These are phyloP conservation scores for Formica aserva DNA, from an alignment of 2,888 invertebrate species.

Conservation along the genomic window DNA sequence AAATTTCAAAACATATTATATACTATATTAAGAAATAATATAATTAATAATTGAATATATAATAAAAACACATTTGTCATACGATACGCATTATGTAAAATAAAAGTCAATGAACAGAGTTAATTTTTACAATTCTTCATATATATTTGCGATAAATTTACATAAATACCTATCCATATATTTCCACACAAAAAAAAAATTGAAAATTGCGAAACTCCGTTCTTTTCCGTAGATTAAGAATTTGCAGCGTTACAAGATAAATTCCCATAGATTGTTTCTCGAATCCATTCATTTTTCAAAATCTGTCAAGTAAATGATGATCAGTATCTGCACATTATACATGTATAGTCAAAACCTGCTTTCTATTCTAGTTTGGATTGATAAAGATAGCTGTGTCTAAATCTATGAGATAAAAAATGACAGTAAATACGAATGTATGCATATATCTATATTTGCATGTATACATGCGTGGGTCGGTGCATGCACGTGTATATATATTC, in stretches of 20 bases:
- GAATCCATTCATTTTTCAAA: background rate
- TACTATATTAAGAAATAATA: background rate
- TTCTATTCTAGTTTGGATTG: conserved; percentile 10
- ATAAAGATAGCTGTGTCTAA: too few relatives aligned
- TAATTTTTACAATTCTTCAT: background rate
- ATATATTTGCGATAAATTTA: background rate
- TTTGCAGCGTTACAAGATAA: background rate
- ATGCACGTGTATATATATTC: conserved; percentile 22
- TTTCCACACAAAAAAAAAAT: background rate
- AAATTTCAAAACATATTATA: background rate
- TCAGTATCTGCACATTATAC: background rate
- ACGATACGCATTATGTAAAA: background rate
- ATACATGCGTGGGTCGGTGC: background rate
- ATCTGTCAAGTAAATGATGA: background rate
- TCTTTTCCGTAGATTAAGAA: background rate
- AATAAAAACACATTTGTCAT: background rate
- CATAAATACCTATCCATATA: background rate
- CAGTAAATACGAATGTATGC: background rate
- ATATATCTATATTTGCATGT: background rate
- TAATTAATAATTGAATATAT: background rate
- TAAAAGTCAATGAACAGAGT: background rate
- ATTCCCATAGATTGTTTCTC: background rate
- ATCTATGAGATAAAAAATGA: conserved; percentile 21
- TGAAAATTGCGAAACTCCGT: background rate
- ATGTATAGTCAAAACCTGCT: background rate